phyloP scores from a whole-genome alignment of 1,140 invertebrate species.

The Carposina sasakii region DNA sequence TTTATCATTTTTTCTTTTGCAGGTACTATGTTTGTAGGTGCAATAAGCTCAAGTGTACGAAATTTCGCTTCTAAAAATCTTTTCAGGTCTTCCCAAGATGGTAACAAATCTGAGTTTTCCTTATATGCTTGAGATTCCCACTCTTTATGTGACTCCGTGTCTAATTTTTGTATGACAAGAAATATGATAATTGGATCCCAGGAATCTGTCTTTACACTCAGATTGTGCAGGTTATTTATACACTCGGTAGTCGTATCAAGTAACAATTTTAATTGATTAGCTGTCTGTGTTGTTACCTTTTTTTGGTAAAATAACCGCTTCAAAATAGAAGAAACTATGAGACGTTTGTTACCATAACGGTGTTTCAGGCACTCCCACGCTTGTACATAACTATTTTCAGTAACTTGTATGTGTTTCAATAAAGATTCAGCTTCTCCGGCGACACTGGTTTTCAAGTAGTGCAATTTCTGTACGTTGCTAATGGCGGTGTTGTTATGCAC shows the following conservation, averaged over 20 bases:
- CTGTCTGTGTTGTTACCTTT: background rate
- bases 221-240: background rate
- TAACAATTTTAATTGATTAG: background rate
- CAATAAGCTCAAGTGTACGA: conserved; percentile 25
- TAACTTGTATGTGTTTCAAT: conserved; percentile 6
- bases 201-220: background rate
- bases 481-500: conserved; percentile 11
- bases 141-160: conserved; percentile 25
- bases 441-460: conserved; percentile 12
- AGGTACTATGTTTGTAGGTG: too few species aligned
- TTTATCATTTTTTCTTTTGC: too few species aligned
- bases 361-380: background rate
- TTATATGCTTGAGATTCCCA: conserved; percentile 27
- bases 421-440: background rate
- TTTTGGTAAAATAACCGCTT: background rate
- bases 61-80: conserved; percentile 25
- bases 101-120: conserved; percentile 19
- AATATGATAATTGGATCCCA: conserved; percentile 16
- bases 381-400: conserved; percentile 1
- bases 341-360: background rate
- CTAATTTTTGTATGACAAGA: conserved; percentile 29
- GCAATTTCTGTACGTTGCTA: conserved; percentile 16
- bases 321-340: background rate
- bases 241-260: conserved; percentile 1
- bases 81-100: conserved; percentile 17